Evolutionary conservation across 1,140 invertebrate species (phyloP), one percentile per base, ranked within the genome.

Genomic region (Heliconius eleuchia): DNA sequence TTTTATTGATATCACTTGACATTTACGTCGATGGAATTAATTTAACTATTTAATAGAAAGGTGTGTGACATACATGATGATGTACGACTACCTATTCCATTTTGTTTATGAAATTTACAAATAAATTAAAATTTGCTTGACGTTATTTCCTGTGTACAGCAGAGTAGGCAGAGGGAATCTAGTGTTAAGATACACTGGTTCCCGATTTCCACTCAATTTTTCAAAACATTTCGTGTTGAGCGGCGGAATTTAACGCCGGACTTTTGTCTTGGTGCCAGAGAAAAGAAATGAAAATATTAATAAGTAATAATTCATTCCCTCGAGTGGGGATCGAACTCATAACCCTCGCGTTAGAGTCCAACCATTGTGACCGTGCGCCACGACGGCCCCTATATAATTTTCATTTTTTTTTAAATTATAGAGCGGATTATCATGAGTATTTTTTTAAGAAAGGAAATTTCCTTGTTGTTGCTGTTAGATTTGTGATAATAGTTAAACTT

Each of bases 401-500:
- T 66, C 1, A 16, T 66, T 30, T 30, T 5, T 30, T 27, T 23
- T 8, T 23, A 11, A 57, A 57, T 3, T 57, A 8, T 19, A 9
- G 55, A 3, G 19, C 55, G 0, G 19, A 0, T 66, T 30, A 27
- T 66, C 13, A 11, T 16, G 60, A 27, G 1, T 27, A 3, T 27
- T 30, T 66, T 66, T 27, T 66, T 30, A 27, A n/a, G 27, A 66
- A 60, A 66, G 23, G 23, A 16, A 66, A 16, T 11, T 30, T 66
- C 11, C 60, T 11, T 1, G 4, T 66, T 30, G 23, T 30, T 1
- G 30, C 30, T 66, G 11, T 27, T 57, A 66, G 23, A 74, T 46
- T 57, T 39, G 74, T 37, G 27, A 39, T 60, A 75, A 75, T 57
- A 75, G 50, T 75, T 60, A 27, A 75, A 46, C 27, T 75, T 66